Base-by-base conservation (phyloP, 2,888 invertebrate species). In the Polyommatus iphigenia region DNA sequence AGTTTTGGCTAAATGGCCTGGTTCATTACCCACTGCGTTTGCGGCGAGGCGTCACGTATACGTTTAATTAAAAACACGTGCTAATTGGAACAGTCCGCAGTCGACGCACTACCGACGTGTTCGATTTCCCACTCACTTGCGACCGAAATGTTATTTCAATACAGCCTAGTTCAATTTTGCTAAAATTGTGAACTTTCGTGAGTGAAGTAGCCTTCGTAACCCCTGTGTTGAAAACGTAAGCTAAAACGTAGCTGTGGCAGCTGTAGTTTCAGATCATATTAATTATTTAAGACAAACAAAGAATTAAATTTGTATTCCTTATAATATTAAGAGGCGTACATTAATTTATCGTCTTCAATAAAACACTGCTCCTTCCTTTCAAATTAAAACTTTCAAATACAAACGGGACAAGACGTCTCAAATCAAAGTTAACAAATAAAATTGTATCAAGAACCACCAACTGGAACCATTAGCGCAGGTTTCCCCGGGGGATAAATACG, bases 41-140 rank as follows among this genome's bases (percentile, higher is more conserved):
- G 78, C 46, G 73, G 73, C 62, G 62, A 41, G 41, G 62, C 57
- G 20, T 77, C 72, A 73, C 71, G 41, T 77, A 71, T 36, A 54
- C 18, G 78, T 73, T 73, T 73, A 73, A 78, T 78, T 62, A 78
- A 73, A 77, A 78, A 78, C 73, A 46, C 41, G 46, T 73, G 62
- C 62, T 78, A 78, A 78, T 78, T 78, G 73, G 59, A 78, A 29
- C 29, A 59, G 73, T 62, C 78, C 78, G 73, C 78, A 36, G 46
- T 57, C 59, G 72, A 36, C 24, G 72, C 57, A 36, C 46, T 18
- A 7, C 13, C 36, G 59, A 5, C 13, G 29, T 46, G 59, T 62
- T 29, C 59, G n/a, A 76, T 76, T 32, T 29, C 50, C 4, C 18
- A 15, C 62, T 0, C 24, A 13, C 10, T 41, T 10, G 59, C 46